Evolutionary conservation across 1,140 invertebrate genomes (phyloP), one percentile per base, ranked within the genome.

Genomic region (Hormaphis cornu): DNA sequence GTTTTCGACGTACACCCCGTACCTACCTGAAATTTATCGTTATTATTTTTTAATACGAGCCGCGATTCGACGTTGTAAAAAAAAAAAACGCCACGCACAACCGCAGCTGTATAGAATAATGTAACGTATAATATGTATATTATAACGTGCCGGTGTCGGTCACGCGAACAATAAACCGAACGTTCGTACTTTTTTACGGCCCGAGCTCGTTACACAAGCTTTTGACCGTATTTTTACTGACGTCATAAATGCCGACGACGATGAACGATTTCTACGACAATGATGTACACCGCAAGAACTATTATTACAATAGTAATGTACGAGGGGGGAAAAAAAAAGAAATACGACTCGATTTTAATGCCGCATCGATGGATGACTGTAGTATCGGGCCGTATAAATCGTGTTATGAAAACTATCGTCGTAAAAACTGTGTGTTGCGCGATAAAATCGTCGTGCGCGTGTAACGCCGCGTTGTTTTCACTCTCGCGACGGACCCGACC

Each of bases 231-330:
- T 66, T 66, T 66, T n/a, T 66, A 66, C 48, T 66, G 61, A 66
- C 44, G 44, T 66, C 61, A 66, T 66, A 66, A 66, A 66, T 66
- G 61, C 44, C 42, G 61, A n/a, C n/a, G n/a, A n/a, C n/a, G n/a
- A n/a, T n/a, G n/a, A 66, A 66, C 44, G 61, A 35, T 66, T 66
- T 66, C 50, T 48, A 66, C 35, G 33, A 66, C 61, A 66, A 50
- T 66, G 61, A 30, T 18, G 30, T 35, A 9, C 30, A 56, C 53
- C 22, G 3, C 20, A 35, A n/a, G n/a, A 26, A 52, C 26, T 16
- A 28, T n/a, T n/a, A 28, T n/a, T 26, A 18, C 50, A 24, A 12
- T 28, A 18, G 30, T 24, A 20, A 7, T 35, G 6, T 7, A 37
- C 33, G 20, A n/a, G n/a, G n/a, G n/a, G 22, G 20, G 33, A 37